phyloP scores from a whole-genome alignment of 2,888 invertebrate genomes.

The Cheilosia urbana region DNA sequence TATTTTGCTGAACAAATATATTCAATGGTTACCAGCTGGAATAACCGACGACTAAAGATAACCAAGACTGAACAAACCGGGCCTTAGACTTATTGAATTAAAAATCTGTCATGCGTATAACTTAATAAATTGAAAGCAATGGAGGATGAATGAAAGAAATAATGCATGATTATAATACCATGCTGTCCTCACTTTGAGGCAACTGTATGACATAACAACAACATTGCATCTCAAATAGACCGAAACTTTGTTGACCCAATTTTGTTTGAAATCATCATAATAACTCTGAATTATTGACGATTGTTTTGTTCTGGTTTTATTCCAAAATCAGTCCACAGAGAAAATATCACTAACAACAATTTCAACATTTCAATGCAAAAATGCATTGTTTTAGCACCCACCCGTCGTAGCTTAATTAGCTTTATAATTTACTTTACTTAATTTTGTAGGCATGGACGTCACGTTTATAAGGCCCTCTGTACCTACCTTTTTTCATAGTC shows the following conservation, averaged over 20 bases:
- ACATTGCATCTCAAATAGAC: slow-evolving; percentile 14
- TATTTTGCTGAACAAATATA: no score
- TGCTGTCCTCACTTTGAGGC: background rate
- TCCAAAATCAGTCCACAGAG: background rate
- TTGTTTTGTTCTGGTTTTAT: background rate
- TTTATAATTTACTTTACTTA: background rate
- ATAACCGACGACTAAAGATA: no score
- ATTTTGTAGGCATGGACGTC: background rate
- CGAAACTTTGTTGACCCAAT: slow-evolving; percentile 14
- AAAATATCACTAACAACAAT: background rate
- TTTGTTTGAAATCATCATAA: background rate
- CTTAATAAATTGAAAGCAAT: slow-evolving; percentile 22
- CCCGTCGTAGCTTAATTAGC: background rate
- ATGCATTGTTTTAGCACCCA: background rate
- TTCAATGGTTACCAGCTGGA: no score
- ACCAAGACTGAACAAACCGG: no score
- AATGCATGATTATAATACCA: slow-evolving; percentile 11
- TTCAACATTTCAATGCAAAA: background rate
- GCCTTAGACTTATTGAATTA: background rate
- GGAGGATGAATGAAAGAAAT: background rate
- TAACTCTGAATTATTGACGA: background rate
- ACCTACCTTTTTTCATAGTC: background rate
- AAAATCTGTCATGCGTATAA: slow-evolving; percentile 29
- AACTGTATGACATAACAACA: slow-evolving; percentile 2
- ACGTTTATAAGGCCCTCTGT: background rate